Conservation (phyloP, 2,888 invertebrate species). For the Euzophera pinguis region DNA sequence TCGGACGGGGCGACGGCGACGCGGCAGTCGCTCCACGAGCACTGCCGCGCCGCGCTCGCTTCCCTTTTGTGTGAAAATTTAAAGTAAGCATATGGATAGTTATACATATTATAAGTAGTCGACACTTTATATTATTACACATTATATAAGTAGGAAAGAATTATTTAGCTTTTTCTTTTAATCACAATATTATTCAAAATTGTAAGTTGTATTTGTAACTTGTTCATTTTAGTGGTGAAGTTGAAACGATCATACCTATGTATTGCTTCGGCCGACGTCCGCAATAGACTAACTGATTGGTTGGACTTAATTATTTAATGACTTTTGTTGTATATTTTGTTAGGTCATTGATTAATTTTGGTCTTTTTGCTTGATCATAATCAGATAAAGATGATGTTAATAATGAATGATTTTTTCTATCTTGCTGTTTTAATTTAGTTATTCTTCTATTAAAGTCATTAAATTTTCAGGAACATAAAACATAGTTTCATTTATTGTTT, state of each 20-base stretch:
- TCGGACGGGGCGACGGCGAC: slow-evolving; percentile 39
- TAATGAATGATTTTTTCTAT: slow-evolving; percentile 74
- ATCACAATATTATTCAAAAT: slow-evolving; percentile 79
- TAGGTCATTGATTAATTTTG: slow-evolving; percentile 80
- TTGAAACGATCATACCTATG: slow-evolving; percentile 53
- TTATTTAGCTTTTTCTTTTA: slow-evolving; percentile 78
- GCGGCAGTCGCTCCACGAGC: slow-evolving; percentile 18
- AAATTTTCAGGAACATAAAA: slow-evolving; percentile 75
- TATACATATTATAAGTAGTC: slow-evolving; percentile 77
- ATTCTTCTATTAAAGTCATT: slow-evolving; percentile 80
- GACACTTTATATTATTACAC: slow-evolving; percentile 80
- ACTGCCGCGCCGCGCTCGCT: slow-evolving; percentile 29
- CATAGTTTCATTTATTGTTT: slow-evolving; percentile 32
- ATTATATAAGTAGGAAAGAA: slow-evolving; percentile 78
- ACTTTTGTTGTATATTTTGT: slow-evolving; percentile 81
- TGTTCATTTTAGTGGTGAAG: slow-evolving; percentile 69
- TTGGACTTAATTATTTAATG: slow-evolving; percentile 78
- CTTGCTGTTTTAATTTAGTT: slow-evolving; percentile 80
- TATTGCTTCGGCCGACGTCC: slow-evolving; percentile 61
- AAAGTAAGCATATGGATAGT: slow-evolving; percentile 73
- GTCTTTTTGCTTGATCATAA: slow-evolving; percentile 72
- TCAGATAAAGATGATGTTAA: slow-evolving; percentile 73
- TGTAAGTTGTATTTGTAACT: slow-evolving; percentile 77
- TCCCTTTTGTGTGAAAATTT: slow-evolving; percentile 74
- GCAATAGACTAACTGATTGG: slow-evolving; percentile 64